Evolutionary conservation across 2,113 vertebrate species (phyloP).

Genomic region (Gadus macrocephalus): DNA sequence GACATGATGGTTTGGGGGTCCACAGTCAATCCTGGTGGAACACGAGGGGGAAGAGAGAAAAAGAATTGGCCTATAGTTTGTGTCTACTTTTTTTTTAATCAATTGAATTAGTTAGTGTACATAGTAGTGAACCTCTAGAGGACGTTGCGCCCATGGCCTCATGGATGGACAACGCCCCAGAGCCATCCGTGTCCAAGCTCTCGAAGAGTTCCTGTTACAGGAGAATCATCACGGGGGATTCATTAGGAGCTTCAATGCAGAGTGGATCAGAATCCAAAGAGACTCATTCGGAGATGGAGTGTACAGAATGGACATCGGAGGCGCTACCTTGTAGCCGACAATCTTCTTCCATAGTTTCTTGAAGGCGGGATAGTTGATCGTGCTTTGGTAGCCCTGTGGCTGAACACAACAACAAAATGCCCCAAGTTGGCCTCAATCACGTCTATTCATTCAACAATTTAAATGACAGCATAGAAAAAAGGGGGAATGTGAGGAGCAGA

Average conservation of each 20-base stretch:
- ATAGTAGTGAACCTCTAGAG: constrained; percentile 5
- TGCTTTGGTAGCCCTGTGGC: neutral
- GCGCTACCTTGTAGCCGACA: neutral
- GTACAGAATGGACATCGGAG: neutral
- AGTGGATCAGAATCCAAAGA: neutral
- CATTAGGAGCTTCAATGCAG: neutral
- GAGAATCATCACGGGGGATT: neutral
- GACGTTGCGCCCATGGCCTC: constrained; percentile 24
- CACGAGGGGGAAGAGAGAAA: neutral
- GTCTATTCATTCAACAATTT: neutral
- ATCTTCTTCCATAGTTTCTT: neutral
- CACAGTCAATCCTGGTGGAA: neutral
- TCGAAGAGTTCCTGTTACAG: constrained; percentile 34
- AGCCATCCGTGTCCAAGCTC: neutral
- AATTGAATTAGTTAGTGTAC: neutral
- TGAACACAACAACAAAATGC: neutral
- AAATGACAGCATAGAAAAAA: neutral
- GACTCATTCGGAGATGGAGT: neutral
- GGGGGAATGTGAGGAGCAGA: neutral
- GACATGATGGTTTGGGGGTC: neutral
- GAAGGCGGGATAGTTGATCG: neutral
- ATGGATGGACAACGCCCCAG: constrained; percentile 17
- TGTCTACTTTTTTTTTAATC: neutral
- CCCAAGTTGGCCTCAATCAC: neutral
- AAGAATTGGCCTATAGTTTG: neutral